Conservation (phyloP, 2,888 invertebrate genomes). For the Bellardia bayeri region DNA sequence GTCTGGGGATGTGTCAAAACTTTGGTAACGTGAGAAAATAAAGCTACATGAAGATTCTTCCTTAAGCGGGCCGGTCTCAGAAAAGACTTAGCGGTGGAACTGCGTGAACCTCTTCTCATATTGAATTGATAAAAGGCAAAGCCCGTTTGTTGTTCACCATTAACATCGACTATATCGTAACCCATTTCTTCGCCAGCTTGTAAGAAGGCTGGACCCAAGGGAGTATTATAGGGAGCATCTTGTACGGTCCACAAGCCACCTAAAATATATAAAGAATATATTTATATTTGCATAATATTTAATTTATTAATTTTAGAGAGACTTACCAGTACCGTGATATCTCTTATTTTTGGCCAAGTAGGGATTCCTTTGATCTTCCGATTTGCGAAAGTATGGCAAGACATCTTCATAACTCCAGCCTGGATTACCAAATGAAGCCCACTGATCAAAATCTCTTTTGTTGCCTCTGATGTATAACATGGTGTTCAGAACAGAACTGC, state of each 20-base stretch:
- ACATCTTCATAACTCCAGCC: conserved; percentile 95
- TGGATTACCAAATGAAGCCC: conserved; percentile 93
- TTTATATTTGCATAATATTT: not conserved
- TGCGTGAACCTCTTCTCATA: conserved; percentile 93
- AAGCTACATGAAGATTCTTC: conserved; percentile 91
- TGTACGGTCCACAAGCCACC: conserved; percentile 84
- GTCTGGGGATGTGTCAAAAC: conserved; percentile 89
- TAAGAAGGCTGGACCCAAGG: conserved; percentile 92
- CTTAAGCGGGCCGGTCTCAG: conserved; percentile 91
- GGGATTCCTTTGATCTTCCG: conserved; percentile 94
- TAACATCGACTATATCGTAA: conserved; percentile 93
- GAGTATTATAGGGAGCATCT: conserved; percentile 86
- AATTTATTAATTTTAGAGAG: not conserved
- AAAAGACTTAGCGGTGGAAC: conserved; percentile 94
- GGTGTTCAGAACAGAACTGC: conserved; percentile 94
- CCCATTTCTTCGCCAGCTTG: conserved; percentile 97
- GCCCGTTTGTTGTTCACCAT: conserved; percentile 94
- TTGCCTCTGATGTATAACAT: conserved; percentile 97
- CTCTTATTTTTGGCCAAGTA: conserved; percentile 90
- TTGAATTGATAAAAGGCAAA: conserved; percentile 94
- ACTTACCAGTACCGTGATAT: conserved; percentile 89
- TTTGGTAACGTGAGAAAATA: conserved; percentile 92
- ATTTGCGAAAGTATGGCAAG: conserved; percentile 93
- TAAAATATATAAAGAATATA: conserved; percentile 78
- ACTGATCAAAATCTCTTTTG: conserved; percentile 92